Percentiles rank a stretch among this genome's conserved stretches.
Evolutionary conservation across 2,113 vertebrate genomes (phyloP).

Genomic region (Lampris megalopsis): DNA sequence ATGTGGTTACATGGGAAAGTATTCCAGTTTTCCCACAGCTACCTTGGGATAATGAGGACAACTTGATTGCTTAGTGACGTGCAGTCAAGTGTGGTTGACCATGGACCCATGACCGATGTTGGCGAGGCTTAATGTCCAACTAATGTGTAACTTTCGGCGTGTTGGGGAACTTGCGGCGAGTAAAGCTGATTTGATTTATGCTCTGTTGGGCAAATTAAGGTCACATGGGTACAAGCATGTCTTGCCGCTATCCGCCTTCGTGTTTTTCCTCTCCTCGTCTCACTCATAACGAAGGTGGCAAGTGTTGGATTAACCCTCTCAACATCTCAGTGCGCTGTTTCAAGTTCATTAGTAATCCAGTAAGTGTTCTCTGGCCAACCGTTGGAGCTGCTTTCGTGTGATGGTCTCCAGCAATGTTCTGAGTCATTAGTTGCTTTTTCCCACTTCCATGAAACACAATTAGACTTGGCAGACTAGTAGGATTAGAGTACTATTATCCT

Average conservation of each 20-base stretch:
- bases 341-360: slow-evolving; percentile 49
- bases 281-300: slow-evolving; percentile 15
- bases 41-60: slow-evolving; percentile 8
- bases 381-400: neutral
- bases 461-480: slow-evolving; percentile 1
- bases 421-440: slow-evolving; percentile 29
- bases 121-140: neutral
- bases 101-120: neutral
- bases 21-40: slow-evolving; percentile 19
- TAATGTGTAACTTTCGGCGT: neutral
- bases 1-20: neutral
- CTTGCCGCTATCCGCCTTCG: neutral
- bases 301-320: slow-evolving; percentile 45
- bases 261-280: slow-evolving; percentile 1
- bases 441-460: slow-evolving; percentile 15
- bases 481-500: neutral
- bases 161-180: neutral
- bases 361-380: neutral
- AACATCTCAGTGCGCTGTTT: slow-evolving; percentile 47
- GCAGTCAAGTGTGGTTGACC: slow-evolving; percentile 3
- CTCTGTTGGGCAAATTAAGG: neutral
- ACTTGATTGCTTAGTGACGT: neutral
- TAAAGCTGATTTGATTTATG: slow-evolving; percentile 1
- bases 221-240: neutral
- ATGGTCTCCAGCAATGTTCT: slow-evolving; percentile 33